Conservation (phyloP, 2,888 invertebrate species). For the Rambutsinella grinnellia region DNA sequence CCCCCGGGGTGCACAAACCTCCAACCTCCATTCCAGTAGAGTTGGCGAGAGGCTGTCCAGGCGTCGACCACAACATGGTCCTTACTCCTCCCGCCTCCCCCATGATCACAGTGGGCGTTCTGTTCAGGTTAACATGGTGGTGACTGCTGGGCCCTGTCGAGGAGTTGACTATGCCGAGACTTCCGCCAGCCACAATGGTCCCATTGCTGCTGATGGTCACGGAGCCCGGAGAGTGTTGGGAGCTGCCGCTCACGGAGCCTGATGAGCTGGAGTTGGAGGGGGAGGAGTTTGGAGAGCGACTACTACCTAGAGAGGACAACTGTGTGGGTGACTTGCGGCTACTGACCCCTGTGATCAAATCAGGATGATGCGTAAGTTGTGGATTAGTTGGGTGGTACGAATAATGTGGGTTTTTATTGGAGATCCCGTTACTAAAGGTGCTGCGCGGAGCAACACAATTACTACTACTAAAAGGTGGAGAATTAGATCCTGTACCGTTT, state of each 20-base stretch:
- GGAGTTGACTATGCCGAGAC: slow-evolving; percentile 64
- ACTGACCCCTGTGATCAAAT: slow-evolving; percentile 54
- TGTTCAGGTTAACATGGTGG: slow-evolving; percentile 67
- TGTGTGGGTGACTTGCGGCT: slow-evolving; percentile 60
- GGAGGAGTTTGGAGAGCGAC: slow-evolving; percentile 65
- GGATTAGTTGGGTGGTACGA: slow-evolving; percentile 44
- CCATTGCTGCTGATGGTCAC: slow-evolving; percentile 49
- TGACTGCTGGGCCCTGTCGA: slow-evolving; percentile 67
- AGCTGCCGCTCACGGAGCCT: slow-evolving; percentile 60
- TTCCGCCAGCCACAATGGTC: slow-evolving; percentile 65
- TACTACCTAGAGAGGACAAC: slow-evolving; percentile 52
- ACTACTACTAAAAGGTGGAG: slow-evolving; percentile 46
- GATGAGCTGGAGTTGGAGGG: slow-evolving; percentile 64
- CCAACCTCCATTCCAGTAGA: slow-evolving; percentile 41
- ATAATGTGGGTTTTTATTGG: slow-evolving; percentile 53
- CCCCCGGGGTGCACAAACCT: slow-evolving; percentile 36
- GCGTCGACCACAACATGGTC: slow-evolving; percentile 80
- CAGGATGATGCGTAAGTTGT: slow-evolving; percentile 51
- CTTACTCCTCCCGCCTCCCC: slow-evolving; percentile 86
- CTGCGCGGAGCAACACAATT: slow-evolving; percentile 34
- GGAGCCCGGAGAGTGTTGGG: slow-evolving; percentile 62
- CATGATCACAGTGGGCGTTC: slow-evolving; percentile 73
- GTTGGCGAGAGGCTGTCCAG: slow-evolving; percentile 70
- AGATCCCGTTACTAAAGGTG: slow-evolving; percentile 50
- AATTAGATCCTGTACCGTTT: slow-evolving; percentile 62